A percentile compares a stretch with the other conserved stretches of the same genome.
Conservation (phyloP, 2,113 vertebrate genomes). For the Lipophrys pholis region DNA sequence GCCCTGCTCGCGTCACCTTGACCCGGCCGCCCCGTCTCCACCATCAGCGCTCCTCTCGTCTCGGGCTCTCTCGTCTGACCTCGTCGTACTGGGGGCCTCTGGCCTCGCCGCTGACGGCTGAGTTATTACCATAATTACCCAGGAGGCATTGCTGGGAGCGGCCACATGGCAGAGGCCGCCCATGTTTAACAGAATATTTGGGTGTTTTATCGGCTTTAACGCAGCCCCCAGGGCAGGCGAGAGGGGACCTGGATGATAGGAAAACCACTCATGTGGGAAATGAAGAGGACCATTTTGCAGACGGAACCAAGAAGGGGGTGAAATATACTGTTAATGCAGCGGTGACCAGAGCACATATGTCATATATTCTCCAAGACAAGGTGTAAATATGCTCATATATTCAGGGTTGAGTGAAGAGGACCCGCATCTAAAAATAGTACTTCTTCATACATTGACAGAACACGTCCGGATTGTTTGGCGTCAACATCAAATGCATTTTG, state of each 20-base stretch:
- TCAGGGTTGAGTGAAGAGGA: conserved; percentile 51
- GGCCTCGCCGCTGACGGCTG: conserved; percentile 78
- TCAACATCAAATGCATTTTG: conserved; percentile 21
- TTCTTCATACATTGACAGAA: conserved; percentile 32
- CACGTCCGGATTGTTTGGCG: conserved; percentile 21
- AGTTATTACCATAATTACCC: conserved; percentile 84
- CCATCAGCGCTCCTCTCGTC: conserved; percentile 37
- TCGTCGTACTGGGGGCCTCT: conserved; percentile 72
- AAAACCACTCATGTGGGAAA: conserved; percentile 81
- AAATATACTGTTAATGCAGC: conserved; percentile 76
- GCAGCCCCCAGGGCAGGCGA: conserved; percentile 64
- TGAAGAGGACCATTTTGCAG: conserved; percentile 69
- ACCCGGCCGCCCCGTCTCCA: conserved; percentile 43
- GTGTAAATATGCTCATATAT: conserved; percentile 79
- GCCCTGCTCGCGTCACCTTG: conserved; percentile 65
- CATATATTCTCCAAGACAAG: conserved; percentile 72
- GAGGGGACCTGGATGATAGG: conserved; percentile 71
- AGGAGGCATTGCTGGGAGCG: conserved; percentile 72
- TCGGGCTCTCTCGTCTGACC: conserved; percentile 67
- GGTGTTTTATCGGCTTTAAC: conserved; percentile 82
- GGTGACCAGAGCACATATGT: conserved; percentile 66
- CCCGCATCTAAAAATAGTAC: conserved; percentile 25
- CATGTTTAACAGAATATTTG: conserved; percentile 83
- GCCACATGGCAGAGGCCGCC: conserved; percentile 68
- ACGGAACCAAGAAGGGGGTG: conserved; percentile 66